These are phyloP conservation scores for Aphelinus atriplicis DNA, from an alignment of 1,140 invertebrate species.

Conservation along the genomic window DNA sequence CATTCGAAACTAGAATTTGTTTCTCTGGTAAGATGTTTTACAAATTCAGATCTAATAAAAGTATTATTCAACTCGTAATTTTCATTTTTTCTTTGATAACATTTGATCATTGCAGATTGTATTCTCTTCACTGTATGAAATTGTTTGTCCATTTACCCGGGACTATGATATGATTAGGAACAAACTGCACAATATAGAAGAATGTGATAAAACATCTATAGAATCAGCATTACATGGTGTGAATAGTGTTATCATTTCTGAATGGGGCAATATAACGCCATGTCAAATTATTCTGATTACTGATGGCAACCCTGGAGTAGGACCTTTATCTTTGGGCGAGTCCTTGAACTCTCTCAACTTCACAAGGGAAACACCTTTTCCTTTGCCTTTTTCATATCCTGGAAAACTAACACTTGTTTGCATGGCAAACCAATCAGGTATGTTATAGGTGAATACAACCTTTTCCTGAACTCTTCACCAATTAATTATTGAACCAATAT, in stretches of 20 bases:
- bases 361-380: conserved; percentile 65
- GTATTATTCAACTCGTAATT: conserved; percentile 25
- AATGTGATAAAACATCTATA: conserved; percentile 86
- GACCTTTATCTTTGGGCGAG: conserved; percentile 70
- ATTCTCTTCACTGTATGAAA: conserved; percentile 84
- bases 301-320: conserved; percentile 80
- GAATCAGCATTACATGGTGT: conserved; percentile 80
- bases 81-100: conserved; percentile 23
- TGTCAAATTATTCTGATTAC: conserved; percentile 85
- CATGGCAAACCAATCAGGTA: conserved; percentile 70
- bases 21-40: conserved; percentile 74
- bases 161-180: conserved; percentile 82
- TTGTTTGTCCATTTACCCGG: conserved; percentile 83
- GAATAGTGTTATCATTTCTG: conserved; percentile 78
- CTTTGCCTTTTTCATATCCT: conserved; percentile 83
- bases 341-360: conserved; percentile 63
- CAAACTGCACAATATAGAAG: conserved; percentile 78
- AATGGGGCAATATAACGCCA: conserved; percentile 85
- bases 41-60: conserved; percentile 14
- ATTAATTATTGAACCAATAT: background rate
- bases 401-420: conserved; percentile 82
- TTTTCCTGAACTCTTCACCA: no score
- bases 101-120: conserved; percentile 68
- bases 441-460: background rate
- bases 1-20: conserved; percentile 92